Evolutionary conservation across 2,888 invertebrate genomes (phyloP).

Genomic region (Allygus modestus): DNA sequence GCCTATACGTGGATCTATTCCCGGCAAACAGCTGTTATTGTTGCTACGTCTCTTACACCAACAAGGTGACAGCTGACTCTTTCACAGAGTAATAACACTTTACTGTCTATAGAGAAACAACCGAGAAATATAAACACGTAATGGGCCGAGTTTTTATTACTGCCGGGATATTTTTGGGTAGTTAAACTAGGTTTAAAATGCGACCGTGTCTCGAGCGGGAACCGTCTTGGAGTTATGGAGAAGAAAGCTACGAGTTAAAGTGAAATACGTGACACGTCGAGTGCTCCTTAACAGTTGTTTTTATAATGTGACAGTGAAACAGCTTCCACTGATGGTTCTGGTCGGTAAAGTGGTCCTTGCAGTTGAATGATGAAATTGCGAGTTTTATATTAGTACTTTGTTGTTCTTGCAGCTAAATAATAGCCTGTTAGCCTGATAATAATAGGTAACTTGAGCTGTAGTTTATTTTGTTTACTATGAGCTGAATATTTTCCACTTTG

Average conservation of each 20-base stretch:
- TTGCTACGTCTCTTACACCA: slow-evolving; percentile 13
- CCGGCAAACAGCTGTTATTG: slow-evolving; percentile 37
- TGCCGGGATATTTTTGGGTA: slow-evolving; percentile 27
- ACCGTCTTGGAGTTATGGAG: slow-evolving; percentile 4
- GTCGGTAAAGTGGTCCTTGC: too few species aligned
- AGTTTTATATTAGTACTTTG: too few species aligned
- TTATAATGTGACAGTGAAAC: too few species aligned
- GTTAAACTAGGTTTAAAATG: slow-evolving; percentile 14
- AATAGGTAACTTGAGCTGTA: too few species aligned
- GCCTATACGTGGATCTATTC: slow-evolving; percentile 28
- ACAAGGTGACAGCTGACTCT: slow-evolving; percentile 38
- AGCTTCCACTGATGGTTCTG: too few species aligned
- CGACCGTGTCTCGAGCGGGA: neutral
- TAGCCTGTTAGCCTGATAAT: too few species aligned
- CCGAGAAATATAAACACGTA: slow-evolving; percentile 30
- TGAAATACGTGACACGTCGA: neutral
- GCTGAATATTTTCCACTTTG: too few species aligned
- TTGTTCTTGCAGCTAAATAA: too few species aligned
- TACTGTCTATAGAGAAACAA: slow-evolving; percentile 15
- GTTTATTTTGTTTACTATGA: too few species aligned
- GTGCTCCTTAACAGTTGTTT: neutral
- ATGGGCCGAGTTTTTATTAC: neutral
- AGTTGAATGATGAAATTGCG: too few species aligned
- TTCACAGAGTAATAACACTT: slow-evolving; percentile 10
- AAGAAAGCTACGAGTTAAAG: slow-evolving; percentile 14